Base-by-base conservation (phyloP, 2,888 invertebrate genomes). In the Netelia inedita region DNA sequence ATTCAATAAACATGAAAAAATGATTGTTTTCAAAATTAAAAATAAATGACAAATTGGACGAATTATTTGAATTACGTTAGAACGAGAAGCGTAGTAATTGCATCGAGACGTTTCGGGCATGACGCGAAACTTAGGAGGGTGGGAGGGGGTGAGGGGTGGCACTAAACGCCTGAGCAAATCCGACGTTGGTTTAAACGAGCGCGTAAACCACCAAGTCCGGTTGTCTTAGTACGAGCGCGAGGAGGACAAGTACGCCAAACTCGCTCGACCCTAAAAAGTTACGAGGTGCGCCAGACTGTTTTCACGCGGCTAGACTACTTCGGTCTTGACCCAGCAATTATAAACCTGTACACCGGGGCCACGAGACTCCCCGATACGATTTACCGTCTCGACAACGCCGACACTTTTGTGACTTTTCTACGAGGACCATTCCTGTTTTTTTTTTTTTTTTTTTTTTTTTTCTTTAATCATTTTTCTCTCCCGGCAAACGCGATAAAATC, bases 251-350 rank as follows among this genome's bases (percentile, higher is more conserved):
- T 35, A 35, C 35, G 35, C 35, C 35, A 55, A 69, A 53, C 69
- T 35, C 43, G 61, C 23, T 46, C 68, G 35, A 74, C 69, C 79
- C 63, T 69, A 63, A 28, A 68, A 63, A 79, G 68, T 73, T 74
- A 69, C 73, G 69, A 83, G 82, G 35, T 46, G 68, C 55, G 55
- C 74, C 53, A 46, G 28, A 68, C 59, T 79, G 61, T 61, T 82
- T 59, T 78, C 78, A 46, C 21, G 63, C 21, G 43, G 65, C 79
- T 55, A 68, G 79, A 83, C 83, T 61, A 43, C 68, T 59, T 63
- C 69, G 73, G 73, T 79, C 83, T 79, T 83, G 69, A 83, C 79
- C 79, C 61, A 74, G 79, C 83, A 79, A 83, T 83, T 83, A 83
- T 74, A 74, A 69, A 69, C 35, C 79, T 63, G 73, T 74, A 68